phyloP scores from a whole-genome alignment of 2,888 invertebrate genomes.

The Malthinus seriepunctatus region DNA sequence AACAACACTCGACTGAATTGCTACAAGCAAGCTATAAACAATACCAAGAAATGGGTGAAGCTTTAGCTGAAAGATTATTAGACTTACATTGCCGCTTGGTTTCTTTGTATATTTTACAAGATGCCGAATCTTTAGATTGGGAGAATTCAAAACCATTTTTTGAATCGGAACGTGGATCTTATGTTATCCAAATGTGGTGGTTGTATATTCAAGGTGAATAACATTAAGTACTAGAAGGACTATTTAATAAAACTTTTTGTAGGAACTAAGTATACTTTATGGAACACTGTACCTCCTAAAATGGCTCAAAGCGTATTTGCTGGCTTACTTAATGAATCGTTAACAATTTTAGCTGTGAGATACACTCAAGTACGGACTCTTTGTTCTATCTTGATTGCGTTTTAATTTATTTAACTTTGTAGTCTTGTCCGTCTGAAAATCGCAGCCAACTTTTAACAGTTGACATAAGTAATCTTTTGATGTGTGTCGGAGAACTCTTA shows the following conservation, averaged over 20 bases:
- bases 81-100: constrained; percentile 80
- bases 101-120: constrained; percentile 79
- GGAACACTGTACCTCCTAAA: constrained; percentile 87
- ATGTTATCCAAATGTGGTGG: constrained; percentile 88
- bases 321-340: constrained; percentile 83
- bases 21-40: constrained; percentile 67
- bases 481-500: constrained; percentile 74
- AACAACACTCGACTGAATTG: constrained; percentile 27
- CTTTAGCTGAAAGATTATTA: constrained; percentile 77
- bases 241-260: not conserved
- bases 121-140: constrained; percentile 78
- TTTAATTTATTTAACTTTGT: constrained; percentile 33
- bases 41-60: constrained; percentile 82
- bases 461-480: constrained; percentile 75
- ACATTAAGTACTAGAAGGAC: not conserved
- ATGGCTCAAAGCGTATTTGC: constrained; percentile 85
- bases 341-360: constrained; percentile 77
- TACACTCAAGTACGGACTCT: constrained; percentile 70
- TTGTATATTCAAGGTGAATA: constrained; percentile 77
- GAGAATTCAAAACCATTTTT: constrained; percentile 67
- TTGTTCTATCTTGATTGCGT: too few species aligned
- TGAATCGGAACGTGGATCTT: constrained; percentile 77
- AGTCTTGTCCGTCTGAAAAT: constrained; percentile 68
- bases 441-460: constrained; percentile 65
- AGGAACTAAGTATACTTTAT: constrained; percentile 80